Evolutionary conservation across 2,888 invertebrate genomes (phyloP), one percentile per base, ranked within the genome.

Genomic region (Drosophila lacicola): DNA sequence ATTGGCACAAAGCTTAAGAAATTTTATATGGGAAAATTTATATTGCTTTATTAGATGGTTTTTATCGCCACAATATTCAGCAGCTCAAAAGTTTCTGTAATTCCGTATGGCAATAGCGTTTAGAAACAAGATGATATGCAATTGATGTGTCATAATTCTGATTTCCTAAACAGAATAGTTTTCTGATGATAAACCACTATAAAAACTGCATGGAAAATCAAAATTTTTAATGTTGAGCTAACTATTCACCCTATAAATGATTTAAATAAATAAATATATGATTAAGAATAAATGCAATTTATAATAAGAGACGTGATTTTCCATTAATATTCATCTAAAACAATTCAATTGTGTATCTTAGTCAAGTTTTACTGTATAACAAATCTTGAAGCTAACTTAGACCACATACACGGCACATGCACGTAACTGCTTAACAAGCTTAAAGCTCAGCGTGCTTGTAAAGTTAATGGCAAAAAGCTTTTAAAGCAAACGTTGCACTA

Each of bases 11-110:
- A 25, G 14, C 25, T 55, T 13, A 36, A 36, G 21, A 25, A 29
- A 29, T 29, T 29, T 8, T 21, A 17, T 17, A 17, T 17, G 17
- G 54, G 6, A n/a, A 55, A 44, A 45, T 44, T 8, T 44, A 44
- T 21, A 44, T 55, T 2, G 11, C n/a, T 55, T 55, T 55, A 36
- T 36, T 36, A 5, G n/a, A 45, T 19, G 9, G 25, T 55, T 44
- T 21, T 33, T 41, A 33, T 53, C 29, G 17, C 13, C 13, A 13
- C 29, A 53, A 53, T 41, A 13, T 25, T 17, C 13, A 2, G 8
- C 8, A 8, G 8, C 13, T 17, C 2, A 17, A 8, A 41, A 17
- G 8, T 17, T 13, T 25, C 9, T 14, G 2, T 2, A 41, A 42
- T 19, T 9, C 8, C 17, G 3, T n/a, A 5, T 5, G 1, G 39